phyloP scores from a whole-genome alignment of 2,888 invertebrate species.

The Ditula angustiorana region DNA sequence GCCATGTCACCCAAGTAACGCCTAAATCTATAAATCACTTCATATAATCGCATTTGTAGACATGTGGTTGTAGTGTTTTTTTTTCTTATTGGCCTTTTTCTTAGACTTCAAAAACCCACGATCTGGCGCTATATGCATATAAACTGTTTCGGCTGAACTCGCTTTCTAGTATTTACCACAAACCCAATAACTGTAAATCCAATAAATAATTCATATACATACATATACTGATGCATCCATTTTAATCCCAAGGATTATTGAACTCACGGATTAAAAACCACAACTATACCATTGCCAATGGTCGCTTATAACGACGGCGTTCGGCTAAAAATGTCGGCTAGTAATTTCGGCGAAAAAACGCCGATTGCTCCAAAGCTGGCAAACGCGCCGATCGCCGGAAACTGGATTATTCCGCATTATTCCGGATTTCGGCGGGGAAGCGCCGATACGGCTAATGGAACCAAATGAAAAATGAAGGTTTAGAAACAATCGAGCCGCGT shows the following conservation, averaged over 20 bases:
- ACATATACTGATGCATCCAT: no score
- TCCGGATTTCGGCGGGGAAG: conserved; percentile 20
- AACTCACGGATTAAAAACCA: neutral
- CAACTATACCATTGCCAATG: neutral
- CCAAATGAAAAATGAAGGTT: conserved; percentile 36
- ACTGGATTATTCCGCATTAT: conserved; percentile 36
- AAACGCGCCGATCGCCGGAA: conserved; percentile 21
- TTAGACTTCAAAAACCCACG: no score
- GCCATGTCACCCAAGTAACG: no score
- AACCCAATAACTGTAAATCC: no score
- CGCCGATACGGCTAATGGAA: conserved; percentile 38
- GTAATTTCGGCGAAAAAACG: conserved; percentile 2
- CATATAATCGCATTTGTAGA: no score
- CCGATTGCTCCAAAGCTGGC: conserved; percentile 1
- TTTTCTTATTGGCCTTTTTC: no score
- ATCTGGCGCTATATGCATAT: no score
- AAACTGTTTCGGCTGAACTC: no score
- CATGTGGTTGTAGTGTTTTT: no score
- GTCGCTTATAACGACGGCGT: neutral
- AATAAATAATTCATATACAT: no score
- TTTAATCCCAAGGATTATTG: neutral
- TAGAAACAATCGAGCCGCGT: conserved; percentile 24
- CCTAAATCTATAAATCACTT: no score
- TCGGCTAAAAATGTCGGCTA: neutral
- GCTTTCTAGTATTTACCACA: no score